Evolutionary conservation across 1,140 invertebrate species (phyloP), one percentile per base, ranked within the genome.

Genomic region (Antheraea mylitta): DNA sequence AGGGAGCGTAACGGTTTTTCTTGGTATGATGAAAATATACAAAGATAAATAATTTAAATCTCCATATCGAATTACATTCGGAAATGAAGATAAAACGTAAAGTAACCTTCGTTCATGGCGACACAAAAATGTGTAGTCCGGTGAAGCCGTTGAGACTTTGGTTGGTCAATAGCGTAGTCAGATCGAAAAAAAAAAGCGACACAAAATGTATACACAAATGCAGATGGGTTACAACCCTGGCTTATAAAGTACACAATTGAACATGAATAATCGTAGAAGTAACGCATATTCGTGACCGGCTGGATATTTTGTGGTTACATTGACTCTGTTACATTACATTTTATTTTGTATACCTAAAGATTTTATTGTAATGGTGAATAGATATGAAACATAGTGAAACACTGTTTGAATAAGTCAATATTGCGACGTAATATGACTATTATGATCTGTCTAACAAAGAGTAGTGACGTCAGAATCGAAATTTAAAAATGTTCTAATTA

Each of bases 261-360:
- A 53, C 16, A 53, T 53, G 45, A 53, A 36, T 42, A 48, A 65
- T 65, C 64, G 16, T 65, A 19, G 36, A 18, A 65, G 48, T 48
- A 65, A 65, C 64, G 64, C 38, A 65, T 53, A 45, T 18, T 65
- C 64, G 64, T 65, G 64, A 65, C 64, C n/a, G 10, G 18, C 61
- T 65, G 16, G 0, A 65, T 18, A 64, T 65, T 65, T 65, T 65
- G 64, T 65, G 64, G 64, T 65, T 65, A 65, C 64, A 65, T 65
- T 65, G 64, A 65, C 64, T 65, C 45, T 48, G 60, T 53, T 53
- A 53, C 16, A 53, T 53, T 53, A 53, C 45, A 53, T 11, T 53
- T 53, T 53, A n/a, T 16, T n/a, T n/a, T 53, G 45, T 53, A 53
- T 53, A 53, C 45, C 45, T 53, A 53, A 53, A 53, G 45, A 53